Conservation (phyloP, 2,888 invertebrate genomes). For the Gryllus longicercus region DNA sequence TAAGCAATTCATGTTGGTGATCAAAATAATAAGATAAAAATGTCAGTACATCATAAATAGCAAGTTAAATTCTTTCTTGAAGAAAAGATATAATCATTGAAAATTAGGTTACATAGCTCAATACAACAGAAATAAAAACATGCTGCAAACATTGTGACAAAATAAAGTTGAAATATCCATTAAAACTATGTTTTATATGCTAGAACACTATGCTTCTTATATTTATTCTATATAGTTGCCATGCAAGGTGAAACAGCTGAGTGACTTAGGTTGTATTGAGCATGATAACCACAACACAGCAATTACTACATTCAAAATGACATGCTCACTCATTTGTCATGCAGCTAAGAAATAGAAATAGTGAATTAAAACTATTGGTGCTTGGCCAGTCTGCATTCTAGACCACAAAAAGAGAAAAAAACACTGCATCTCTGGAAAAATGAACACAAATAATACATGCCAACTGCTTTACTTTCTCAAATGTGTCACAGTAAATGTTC, state of each 20-base stretch:
- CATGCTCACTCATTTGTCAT: conserved; percentile 4
- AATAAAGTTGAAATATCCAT: background rate
- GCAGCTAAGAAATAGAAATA: background rate
- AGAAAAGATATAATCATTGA: background rate
- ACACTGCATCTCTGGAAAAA: background rate
- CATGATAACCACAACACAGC: background rate
- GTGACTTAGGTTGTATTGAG: background rate
- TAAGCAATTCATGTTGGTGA: background rate
- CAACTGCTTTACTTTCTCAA: background rate
- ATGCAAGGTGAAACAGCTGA: background rate
- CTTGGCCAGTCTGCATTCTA: conserved; percentile 8
- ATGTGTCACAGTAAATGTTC: background rate
- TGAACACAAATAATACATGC: background rate
- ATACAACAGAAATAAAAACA: conserved; percentile 6
- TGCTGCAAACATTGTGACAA: background rate
- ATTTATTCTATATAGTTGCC: conserved; percentile 1
- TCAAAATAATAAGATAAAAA: background rate
- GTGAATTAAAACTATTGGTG: background rate
- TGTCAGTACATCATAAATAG: too few relatives aligned
- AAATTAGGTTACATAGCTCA: conserved; percentile 7
- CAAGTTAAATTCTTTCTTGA: background rate
- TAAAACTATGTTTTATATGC: background rate
- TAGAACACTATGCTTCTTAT: background rate
- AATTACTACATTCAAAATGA: background rate
- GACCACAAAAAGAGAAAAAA: background rate